phyloP scores from a whole-genome alignment of 2,888 invertebrate genomes.

The Temnothorax unifasciatus region DNA sequence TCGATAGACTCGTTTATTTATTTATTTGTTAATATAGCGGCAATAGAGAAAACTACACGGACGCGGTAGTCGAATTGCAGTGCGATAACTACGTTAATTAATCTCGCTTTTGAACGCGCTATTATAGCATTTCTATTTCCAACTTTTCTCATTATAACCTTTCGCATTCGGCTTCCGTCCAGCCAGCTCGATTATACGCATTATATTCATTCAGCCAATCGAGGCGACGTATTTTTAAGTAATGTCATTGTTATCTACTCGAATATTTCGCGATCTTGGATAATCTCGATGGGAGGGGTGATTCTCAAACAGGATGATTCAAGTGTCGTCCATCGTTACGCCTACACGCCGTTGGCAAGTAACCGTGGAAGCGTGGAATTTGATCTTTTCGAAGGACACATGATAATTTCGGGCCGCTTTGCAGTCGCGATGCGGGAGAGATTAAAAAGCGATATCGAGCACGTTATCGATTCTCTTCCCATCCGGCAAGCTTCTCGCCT shows the following conservation, averaged over 20 bases:
- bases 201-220: not conserved
- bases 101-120: not conserved
- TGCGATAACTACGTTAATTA: slow-evolving; percentile 4
- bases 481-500: not conserved
- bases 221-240: not conserved
- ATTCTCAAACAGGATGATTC: slow-evolving; percentile 15
- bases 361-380: not conserved
- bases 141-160: not conserved
- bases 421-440: slow-evolving; percentile 22
- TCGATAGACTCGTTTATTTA: no score
- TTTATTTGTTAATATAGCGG: not conserved
- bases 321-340: slow-evolving; percentile 6
- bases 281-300: slow-evolving; percentile 2
- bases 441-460: slow-evolving; percentile 5
- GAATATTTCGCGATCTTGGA: slow-evolving; percentile 55
- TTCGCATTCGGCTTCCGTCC: not conserved
- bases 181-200: not conserved
- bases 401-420: slow-evolving; percentile 20
- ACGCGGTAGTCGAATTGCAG: not conserved
- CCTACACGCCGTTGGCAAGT: not conserved
- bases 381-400: slow-evolving; percentile 17
- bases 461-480: not conserved
- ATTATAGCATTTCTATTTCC: not conserved
- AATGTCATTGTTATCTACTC: not conserved
- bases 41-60: not conserved